Evolutionary conservation across 2,113 vertebrate species (phyloP).

Genomic region (Pomatorhinus ruficollis): DNA sequence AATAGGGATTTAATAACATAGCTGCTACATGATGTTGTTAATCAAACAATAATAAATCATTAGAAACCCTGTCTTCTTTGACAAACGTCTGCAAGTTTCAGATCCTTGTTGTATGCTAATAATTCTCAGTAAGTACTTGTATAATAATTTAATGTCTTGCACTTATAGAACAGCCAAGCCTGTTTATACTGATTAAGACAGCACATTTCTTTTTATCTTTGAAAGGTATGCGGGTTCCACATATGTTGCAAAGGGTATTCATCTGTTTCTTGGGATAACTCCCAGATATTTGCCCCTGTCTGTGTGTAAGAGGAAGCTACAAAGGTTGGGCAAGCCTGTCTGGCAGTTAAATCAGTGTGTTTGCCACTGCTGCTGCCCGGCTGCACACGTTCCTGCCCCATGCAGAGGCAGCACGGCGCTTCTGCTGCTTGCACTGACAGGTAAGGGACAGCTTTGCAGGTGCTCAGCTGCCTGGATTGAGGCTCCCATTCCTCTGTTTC

Average conservation of each 20-base stretch:
- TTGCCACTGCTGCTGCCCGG: not conserved
- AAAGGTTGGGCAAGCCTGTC: not conserved
- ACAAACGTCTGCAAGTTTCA: slow-evolving; percentile 27
- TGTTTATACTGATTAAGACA: slow-evolving; percentile 6
- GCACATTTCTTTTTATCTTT: not conserved
- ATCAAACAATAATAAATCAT: slow-evolving; percentile 51
- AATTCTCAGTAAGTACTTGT: slow-evolving; percentile 29
- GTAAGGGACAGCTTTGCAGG: not conserved
- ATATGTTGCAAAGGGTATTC: not conserved
- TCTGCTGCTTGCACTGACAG: not conserved
- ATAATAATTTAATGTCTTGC: slow-evolving; percentile 41
- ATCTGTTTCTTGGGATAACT: not conserved
- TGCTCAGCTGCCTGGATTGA: not conserved
- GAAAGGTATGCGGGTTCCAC: not conserved
- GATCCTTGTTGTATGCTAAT: slow-evolving; percentile 26
- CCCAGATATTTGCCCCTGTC: not conserved
- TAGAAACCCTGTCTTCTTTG: slow-evolving; percentile 41
- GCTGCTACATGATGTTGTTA: slow-evolving; percentile 23
- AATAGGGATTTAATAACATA: slow-evolving; percentile 15
- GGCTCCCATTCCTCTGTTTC: not conserved
- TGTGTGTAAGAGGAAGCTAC: not conserved
- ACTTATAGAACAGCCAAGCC: slow-evolving; percentile 10
- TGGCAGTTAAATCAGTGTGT: not conserved
- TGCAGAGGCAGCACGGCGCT: not conserved
- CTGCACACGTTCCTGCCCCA: not conserved